Conservation (phyloP, 2,888 invertebrate genomes). For the Cotesia congregata region DNA sequence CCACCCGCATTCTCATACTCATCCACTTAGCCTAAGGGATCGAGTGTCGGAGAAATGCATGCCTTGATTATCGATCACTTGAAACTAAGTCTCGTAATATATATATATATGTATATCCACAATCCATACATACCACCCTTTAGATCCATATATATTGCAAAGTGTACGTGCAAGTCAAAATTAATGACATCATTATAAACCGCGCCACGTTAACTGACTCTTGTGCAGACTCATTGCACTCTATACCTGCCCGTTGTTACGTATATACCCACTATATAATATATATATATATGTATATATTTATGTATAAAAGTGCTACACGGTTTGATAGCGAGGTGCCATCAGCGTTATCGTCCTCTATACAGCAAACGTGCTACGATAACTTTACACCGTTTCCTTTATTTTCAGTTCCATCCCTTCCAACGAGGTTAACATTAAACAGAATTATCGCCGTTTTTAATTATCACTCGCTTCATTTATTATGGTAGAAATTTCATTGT, state of each 20-base stretch:
- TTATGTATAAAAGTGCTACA: conserved; percentile 12
- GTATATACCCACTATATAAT: conserved; percentile 11
- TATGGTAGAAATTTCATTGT: too few relatives aligned
- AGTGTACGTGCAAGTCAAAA: conserved; percentile 41
- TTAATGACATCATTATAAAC: conserved; percentile 50
- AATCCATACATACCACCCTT: neutral
- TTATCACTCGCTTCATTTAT: neutral
- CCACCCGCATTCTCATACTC: neutral
- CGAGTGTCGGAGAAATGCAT: conserved; percentile 35
- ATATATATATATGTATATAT: conserved; percentile 12
- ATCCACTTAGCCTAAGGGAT: conserved; percentile 26
- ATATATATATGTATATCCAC: neutral
- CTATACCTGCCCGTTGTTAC: conserved; percentile 21
- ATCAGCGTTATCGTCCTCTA: conserved; percentile 43
- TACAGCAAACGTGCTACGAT: conserved; percentile 37
- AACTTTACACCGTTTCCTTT: conserved; percentile 25
- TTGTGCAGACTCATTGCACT: conserved; percentile 18
- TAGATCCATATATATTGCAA: conserved; percentile 23
- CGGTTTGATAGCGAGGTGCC: conserved; percentile 11
- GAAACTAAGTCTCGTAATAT: conserved; percentile 9
- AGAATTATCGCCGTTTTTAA: neutral
- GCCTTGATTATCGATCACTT: conserved; percentile 43
- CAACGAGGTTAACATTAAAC: conserved; percentile 10
- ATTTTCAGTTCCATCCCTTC: neutral
- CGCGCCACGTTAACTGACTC: conserved; percentile 42